Conservation (phyloP, 1,140 invertebrate species). For the Drosophila pseudoananassae region DNA sequence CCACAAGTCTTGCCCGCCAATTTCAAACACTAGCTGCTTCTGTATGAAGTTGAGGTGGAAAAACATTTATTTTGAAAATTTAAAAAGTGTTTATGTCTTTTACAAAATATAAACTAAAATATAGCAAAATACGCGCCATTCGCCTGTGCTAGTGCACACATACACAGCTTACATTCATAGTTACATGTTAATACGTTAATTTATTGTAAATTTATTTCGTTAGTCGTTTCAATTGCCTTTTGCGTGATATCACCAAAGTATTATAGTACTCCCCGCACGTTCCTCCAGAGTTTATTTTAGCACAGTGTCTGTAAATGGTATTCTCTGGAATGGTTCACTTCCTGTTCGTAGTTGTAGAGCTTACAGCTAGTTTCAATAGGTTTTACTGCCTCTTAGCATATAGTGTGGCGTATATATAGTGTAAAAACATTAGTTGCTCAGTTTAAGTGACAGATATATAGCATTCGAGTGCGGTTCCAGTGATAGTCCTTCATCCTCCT, state of each 20-base stretch:
- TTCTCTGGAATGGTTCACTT: constrained; percentile 8
- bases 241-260: constrained; percentile 80
- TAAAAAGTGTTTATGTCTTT: constrained; percentile 54
- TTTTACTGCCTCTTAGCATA: constrained; percentile 76
- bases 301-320: constrained; percentile 30
- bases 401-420: constrained; percentile 33
- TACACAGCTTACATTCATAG: constrained; percentile 37
- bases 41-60: constrained; percentile 59
- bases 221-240: constrained; percentile 77
- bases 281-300: constrained; percentile 52
- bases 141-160: constrained; percentile 41
- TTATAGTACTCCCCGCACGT: constrained; percentile 49
- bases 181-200: constrained; percentile 46
- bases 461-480: not conserved
- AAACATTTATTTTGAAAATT: constrained; percentile 74
- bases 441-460: constrained; percentile 28
- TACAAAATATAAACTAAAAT: constrained; percentile 57
- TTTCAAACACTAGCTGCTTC: constrained; percentile 6
- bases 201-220: constrained; percentile 74
- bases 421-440: constrained; percentile 46
- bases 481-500: constrained; percentile 11
- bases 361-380: constrained; percentile 62
- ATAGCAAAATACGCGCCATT: constrained; percentile 55
- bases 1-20: not conserved
- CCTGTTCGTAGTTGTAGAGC: constrained; percentile 53